Conservation (phyloP, 2,797 vertebrate species). For the Chaunax sp. region DNA sequence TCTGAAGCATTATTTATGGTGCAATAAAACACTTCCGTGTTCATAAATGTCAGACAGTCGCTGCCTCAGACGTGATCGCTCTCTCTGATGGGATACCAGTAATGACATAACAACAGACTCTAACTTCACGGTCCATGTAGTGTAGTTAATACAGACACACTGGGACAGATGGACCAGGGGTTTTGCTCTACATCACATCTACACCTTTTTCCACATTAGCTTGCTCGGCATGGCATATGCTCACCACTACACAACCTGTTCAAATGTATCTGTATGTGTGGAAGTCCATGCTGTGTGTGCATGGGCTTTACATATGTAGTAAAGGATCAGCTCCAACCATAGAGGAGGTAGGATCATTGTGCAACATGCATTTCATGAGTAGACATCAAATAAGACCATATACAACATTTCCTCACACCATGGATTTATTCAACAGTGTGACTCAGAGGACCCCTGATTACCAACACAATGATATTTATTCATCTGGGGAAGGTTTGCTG, state of each 20-base stretch:
- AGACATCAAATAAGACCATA: too few relatives aligned
- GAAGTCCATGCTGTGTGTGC: slow-evolving; percentile 34
- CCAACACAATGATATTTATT: slow-evolving; percentile 34
- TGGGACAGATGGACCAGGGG: slow-evolving; percentile 32
- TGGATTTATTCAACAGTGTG: slow-evolving; percentile 18
- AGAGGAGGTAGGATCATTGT: too few relatives aligned
- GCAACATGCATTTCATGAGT: too few relatives aligned
- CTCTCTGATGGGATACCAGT: not conserved
- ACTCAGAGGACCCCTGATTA: slow-evolving; percentile 25
- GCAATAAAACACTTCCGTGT: slow-evolving; percentile 11
- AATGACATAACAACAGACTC: slow-evolving; percentile 8
- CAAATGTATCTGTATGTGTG: not conserved
- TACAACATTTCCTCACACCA: slow-evolving; percentile 29
- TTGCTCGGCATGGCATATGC: slow-evolving; percentile 15
- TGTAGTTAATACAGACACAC: slow-evolving; percentile 12
- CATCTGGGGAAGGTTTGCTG: slow-evolving; percentile 42
- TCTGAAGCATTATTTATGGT: slow-evolving; percentile 9
- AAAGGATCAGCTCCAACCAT: too few relatives aligned
- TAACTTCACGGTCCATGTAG: slow-evolving; percentile 31
- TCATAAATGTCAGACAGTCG: slow-evolving; percentile 14
- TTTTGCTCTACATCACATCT: slow-evolving; percentile 21
- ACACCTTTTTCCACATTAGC: not conserved
- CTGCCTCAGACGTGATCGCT: slow-evolving; percentile 11
- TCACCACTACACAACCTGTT: slow-evolving; percentile 14
- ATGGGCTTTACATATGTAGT: too few relatives aligned